These are phyloP conservation scores for Eurystomus gularis DNA, from an alignment of 2,113 vertebrate genomes.

Conservation along the genomic window DNA sequence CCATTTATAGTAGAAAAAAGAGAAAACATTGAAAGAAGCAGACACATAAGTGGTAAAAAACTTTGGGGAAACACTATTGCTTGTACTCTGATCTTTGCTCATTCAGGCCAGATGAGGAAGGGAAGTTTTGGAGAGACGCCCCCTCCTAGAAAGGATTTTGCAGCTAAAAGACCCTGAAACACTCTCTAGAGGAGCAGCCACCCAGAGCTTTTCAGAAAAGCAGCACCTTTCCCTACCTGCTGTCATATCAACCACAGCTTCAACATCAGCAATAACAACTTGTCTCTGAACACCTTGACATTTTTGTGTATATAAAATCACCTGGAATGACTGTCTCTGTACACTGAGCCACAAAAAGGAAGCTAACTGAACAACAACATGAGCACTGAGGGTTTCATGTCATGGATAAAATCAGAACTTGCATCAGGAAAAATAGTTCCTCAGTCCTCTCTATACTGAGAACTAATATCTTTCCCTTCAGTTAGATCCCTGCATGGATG, in stretches of 20 bases:
- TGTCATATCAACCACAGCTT: not conserved
- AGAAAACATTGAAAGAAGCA: not conserved
- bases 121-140: not conserved
- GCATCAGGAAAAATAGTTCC: not conserved
- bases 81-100: not conserved
- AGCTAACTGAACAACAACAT: not conserved
- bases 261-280: not conserved
- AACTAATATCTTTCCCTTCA: not conserved
- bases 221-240: not conserved
- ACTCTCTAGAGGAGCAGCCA: not conserved
- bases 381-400: not conserved
- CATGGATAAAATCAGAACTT: not conserved
- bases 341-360: not conserved
- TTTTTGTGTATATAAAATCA: not conserved
- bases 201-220: not conserved
- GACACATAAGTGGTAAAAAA: not conserved
- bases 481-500: accelerated
- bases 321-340: not conserved
- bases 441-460: not conserved
- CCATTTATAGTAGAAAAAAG: not conserved
- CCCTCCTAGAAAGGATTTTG: not conserved
- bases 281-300: not conserved
- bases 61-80: not conserved
- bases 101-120: not conserved
- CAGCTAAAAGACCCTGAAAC: not conserved